Evolutionary conservation across 2,888 invertebrate genomes (phyloP).

Genomic region (Ophioninae sp.): DNA sequence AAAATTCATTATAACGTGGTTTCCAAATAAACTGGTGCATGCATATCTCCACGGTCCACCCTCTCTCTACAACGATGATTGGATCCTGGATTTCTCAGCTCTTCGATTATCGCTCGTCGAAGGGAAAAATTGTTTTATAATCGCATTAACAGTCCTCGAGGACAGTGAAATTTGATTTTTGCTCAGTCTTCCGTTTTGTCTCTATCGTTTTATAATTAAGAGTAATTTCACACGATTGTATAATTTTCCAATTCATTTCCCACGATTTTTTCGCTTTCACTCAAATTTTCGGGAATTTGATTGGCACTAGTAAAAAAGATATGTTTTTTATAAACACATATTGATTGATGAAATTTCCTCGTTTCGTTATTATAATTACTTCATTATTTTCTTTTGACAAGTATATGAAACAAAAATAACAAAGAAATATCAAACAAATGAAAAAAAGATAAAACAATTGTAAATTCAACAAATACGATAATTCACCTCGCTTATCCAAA

Average conservation of each 20-base stretch:
- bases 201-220: neutral
- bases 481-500: too few relatives aligned
- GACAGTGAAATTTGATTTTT: neutral
- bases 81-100: neutral
- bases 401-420: too few relatives aligned
- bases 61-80: neutral
- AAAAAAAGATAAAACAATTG: too few relatives aligned
- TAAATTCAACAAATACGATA: too few relatives aligned
- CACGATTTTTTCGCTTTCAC: neutral
- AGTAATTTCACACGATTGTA: conserved; percentile 8
- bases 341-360: too few relatives aligned
- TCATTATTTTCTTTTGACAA: too few relatives aligned
- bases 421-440: too few relatives aligned
- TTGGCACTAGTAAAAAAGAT: too few relatives aligned
- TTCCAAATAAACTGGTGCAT: neutral
- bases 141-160: conserved; percentile 12
- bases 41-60: neutral
- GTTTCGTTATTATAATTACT: too few relatives aligned
- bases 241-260: neutral
- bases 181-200: neutral
- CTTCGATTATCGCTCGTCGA: conserved; percentile 29
- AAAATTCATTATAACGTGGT: neutral
- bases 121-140: conserved; percentile 45
- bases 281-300: neutral
- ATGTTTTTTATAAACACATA: too few relatives aligned